Percentiles rank a stretch among this genome's conserved stretches.
Evolutionary conservation across 2,888 invertebrate species (phyloP).

Genomic region (Fissipunctia ypsillon): DNA sequence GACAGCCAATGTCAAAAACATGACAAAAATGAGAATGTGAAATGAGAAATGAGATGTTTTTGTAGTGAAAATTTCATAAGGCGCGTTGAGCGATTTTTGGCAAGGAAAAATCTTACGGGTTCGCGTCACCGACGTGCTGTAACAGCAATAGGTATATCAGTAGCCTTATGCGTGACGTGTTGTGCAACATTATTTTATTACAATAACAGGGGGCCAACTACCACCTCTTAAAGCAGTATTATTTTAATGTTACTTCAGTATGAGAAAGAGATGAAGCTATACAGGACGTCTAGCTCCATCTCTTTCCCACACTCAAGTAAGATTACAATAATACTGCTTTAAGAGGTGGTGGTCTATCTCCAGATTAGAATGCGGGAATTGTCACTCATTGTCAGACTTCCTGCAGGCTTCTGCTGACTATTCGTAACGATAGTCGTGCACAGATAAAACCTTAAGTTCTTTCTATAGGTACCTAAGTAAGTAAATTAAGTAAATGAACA

Average conservation of each 20-base stretch:
- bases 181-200: background rate
- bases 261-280: no score
- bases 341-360: no score
- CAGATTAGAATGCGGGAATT: background rate
- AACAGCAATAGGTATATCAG: background rate
- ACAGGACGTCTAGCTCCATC: no score
- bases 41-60: background rate
- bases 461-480: background rate
- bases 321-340: no score
- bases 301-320: no score
- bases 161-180: background rate
- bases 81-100: background rate
- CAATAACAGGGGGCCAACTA: no score
- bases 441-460: background rate
- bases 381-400: background rate
- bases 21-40: no score
- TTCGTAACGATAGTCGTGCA: background rate
- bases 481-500: constrained; percentile 27
- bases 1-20: no score
- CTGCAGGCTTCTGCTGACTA: background rate
- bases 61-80: background rate
- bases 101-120: background rate
- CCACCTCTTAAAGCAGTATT: no score
- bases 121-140: background rate
- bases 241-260: no score